Base-by-base conservation (phyloP, 2,888 invertebrate genomes). In the Camptogramma bilineatum region DNA sequence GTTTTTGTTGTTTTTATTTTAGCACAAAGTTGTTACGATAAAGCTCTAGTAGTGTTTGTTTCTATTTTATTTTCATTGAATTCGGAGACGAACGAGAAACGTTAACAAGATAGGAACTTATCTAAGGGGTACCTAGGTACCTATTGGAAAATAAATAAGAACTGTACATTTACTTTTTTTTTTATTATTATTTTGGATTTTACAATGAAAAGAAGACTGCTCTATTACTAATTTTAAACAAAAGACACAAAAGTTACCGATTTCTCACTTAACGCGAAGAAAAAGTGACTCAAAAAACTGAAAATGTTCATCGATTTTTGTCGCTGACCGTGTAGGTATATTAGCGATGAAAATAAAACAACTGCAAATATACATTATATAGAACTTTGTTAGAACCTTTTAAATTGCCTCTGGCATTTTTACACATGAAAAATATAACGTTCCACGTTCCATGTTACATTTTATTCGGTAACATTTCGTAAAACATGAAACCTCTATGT, bases 401-500 rank as follows among this genome's bases (percentile, higher is more conserved):
- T 39, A 39, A 39, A 39, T 39, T 13, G 34, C 13, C 13, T 13
- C 34, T 44, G 44, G 8, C 46, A 46, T 16, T 46, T 46, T 2
- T 31, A n/a, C 18, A 19, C 24, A 47, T 47, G 17, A 46, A 47
- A 47, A 55, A 46, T 31, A 18, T 46, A 4, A 18, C 55, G n/a
- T 18, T 56, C 2, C 34, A 3, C 34, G 34, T 13, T 52, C 47
- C 19, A 16, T 50, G 39, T 24, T 19, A 55, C 24, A 59, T 59
- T 64, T 57, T 50, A 44, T 58, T 48, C 13, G 46, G 44, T 69
- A 68, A 57, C 52, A 68, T 69, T 72, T 64, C 65, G 53, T 62
- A 64, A 68, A 52, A 61, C 65, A 39, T 59, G 61, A 53, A 65
- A 70, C 63, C 65, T 66, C 60, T 57, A 62, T 66, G 68, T 62